Base-by-base conservation (phyloP, 2,113 vertebrate species). In the Tauraco erythrolophus region DNA sequence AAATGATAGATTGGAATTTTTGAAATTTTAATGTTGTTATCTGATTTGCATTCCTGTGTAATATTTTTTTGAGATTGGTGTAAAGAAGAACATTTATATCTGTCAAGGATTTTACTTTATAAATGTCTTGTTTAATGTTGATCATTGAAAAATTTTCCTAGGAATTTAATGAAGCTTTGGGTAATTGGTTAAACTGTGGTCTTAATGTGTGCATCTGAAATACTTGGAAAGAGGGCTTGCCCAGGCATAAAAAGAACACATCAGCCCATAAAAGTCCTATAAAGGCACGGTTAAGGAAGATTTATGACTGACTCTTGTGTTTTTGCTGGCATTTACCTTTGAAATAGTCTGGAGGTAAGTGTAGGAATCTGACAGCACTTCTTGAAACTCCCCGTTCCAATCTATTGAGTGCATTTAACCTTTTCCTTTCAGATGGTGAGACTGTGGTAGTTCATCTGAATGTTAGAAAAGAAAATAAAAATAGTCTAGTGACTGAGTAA, bases 301-400 rank as follows among this genome's bases (percentile, higher is more conserved):
- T 96, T 97, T 94, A 95, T 89, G 57, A 43, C 45, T 6, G 5
- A 85, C 50, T 85, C 19, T 33, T 82, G 41, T 91, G 57, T 65
- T 94, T 91, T 89, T 79, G n/a, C 53, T 93, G 84, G 50, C 54
- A 65, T 85, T 91, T 92, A 79, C 48, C 77, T 91, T 94, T 95
- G 87, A 96, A 96, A 88, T 60, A 76, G 45, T 82, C 61, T 79
- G 45, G 46, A 96, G n/a, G 68, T 88, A 76, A 87, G 57, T 61
- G 31, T 77, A 92, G 65, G 48, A 84, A 57, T 71, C 17, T 82
- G 83, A 86, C 45, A 89, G 57, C 41, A 57, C 89, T 95, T 94
- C 91, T 83, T 91, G 69, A 87, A 96, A 72, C 61, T 57, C 15
- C 22, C 27, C 84, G 84, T 91, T 68, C 56, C 30, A 76, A 33